phyloP scores from a whole-genome alignment of 2,113 vertebrate genomes.

The Dryoscopus gambensis region DNA sequence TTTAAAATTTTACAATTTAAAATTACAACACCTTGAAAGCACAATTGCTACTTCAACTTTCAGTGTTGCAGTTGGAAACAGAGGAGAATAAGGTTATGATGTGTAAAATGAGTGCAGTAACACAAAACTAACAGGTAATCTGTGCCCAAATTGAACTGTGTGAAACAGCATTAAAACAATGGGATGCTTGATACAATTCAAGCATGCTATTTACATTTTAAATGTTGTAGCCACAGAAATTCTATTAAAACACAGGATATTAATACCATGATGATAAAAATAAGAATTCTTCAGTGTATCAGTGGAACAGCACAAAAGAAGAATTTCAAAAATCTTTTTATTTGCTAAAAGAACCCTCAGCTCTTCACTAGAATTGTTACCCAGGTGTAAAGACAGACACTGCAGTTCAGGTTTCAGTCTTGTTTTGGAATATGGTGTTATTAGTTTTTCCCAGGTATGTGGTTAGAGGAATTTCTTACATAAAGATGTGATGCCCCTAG shows the following conservation, averaged over 20 bases:
- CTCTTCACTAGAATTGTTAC: not conserved
- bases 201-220: not conserved
- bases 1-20: too few relatives aligned
- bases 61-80: not conserved
- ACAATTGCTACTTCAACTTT: not conserved
- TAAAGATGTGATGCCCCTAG: not conserved
- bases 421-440: not conserved
- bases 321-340: not conserved
- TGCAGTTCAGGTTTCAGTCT: not conserved
- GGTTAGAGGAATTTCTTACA: not conserved
- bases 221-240: not conserved
- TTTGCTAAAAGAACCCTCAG: not conserved
- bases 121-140: not conserved
- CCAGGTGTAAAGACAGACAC: not conserved
- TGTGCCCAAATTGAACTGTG: not conserved
- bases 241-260: not conserved
- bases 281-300: not conserved
- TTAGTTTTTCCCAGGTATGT: not conserved
- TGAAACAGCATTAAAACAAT: not conserved
- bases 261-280: not conserved
- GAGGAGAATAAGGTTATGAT: not conserved
- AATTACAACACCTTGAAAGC: too few relatives aligned
- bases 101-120: not conserved
- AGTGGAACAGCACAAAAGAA: not conserved
- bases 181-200: not conserved